Evolutionary conservation across 2,113 vertebrate species (phyloP).

Genomic region (Ictalurus furcatus): DNA sequence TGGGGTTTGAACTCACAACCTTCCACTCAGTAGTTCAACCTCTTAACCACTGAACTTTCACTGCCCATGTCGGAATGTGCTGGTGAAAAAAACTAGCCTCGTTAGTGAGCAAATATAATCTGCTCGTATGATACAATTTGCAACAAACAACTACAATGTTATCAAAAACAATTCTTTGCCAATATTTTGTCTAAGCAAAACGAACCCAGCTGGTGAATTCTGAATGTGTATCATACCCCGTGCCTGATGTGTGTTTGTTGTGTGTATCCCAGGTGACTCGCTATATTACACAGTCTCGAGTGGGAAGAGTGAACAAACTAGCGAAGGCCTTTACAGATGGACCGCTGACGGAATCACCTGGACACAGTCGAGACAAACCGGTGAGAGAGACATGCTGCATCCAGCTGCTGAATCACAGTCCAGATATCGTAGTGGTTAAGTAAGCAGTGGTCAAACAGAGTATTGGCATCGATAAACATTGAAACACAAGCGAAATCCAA

Average conservation of each 20-base stretch:
- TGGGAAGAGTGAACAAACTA: accelerated
- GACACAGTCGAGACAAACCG: not conserved
- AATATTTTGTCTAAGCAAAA: not conserved
- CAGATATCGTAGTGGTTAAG: not conserved
- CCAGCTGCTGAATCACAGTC: not conserved
- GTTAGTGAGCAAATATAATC: not conserved
- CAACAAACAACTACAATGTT: not conserved
- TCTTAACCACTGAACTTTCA: too few species aligned
- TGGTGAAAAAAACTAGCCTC: not conserved
- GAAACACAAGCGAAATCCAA: not conserved
- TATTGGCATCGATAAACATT: not conserved
- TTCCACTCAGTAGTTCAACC: too few species aligned
- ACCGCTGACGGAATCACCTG: not conserved
- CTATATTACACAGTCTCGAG: conserved; percentile 33
- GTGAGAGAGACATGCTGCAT: conserved; percentile 27
- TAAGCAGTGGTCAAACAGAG: not conserved
- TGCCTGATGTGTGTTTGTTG: not conserved
- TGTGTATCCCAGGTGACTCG: conserved; percentile 23
- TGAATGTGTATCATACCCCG: not conserved
- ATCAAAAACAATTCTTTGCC: not conserved
- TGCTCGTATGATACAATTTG: too few species aligned
- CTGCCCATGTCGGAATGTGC: too few species aligned
- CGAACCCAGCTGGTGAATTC: not conserved
- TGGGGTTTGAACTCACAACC: not conserved
- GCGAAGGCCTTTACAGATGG: conserved; percentile 32